These are phyloP conservation scores for Melanitta fusca DNA, from an alignment of 2,797 vertebrate species.

Conservation along the genomic window DNA sequence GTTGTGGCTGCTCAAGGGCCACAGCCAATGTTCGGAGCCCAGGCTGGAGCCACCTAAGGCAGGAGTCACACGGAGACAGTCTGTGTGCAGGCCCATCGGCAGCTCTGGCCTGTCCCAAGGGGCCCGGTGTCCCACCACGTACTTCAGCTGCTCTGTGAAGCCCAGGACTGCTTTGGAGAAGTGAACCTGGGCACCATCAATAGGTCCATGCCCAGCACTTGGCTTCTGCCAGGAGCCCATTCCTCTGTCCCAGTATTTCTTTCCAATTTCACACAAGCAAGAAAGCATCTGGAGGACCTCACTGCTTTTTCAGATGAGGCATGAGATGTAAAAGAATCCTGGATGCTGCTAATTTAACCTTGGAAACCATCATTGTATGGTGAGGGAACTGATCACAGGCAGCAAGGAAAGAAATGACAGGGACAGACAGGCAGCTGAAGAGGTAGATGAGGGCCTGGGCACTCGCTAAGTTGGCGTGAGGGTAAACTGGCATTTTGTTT, in stretches of 20 bases:
- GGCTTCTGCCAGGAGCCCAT: not conserved
- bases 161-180: not conserved
- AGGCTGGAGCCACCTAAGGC: accelerated
- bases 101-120: not conserved
- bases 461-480: not conserved
- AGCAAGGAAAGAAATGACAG: not conserved
- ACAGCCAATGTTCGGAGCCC: not conserved
- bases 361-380: not conserved
- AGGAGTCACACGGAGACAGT: not conserved
- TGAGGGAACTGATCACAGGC: not conserved
- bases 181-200: not conserved
- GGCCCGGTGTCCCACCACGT: not conserved
- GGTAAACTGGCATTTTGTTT: not conserved
- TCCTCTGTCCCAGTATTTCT: not conserved
- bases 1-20: not conserved
- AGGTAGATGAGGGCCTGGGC: not conserved
- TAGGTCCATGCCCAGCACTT: not conserved
- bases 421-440: not conserved
- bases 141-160: not conserved
- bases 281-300: not conserved
- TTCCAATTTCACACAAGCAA: not conserved
- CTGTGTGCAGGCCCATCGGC: not conserved
- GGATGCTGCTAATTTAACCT: not conserved
- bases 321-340: not conserved
- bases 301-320: not conserved